These are phyloP conservation scores for Hemicentrotus pulcherrimus DNA, from an alignment of 35 echinoderm and acorn worm genomes.

Conservation along the genomic window DNA sequence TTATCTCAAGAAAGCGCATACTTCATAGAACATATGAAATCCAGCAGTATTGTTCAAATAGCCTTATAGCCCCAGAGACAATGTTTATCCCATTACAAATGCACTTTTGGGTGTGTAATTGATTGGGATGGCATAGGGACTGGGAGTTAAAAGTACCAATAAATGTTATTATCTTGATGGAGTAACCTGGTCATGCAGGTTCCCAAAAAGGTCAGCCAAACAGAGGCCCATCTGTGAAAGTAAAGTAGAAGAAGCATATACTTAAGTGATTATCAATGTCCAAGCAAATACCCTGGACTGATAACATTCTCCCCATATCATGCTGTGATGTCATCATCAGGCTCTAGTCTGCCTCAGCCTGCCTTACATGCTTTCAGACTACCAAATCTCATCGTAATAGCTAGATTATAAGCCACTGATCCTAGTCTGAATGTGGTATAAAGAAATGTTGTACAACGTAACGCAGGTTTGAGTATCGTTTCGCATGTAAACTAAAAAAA, in stretches of 20 bases:
- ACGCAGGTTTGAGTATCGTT: no score
- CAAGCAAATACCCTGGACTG: not conserved
- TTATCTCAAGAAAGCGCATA: not conserved
- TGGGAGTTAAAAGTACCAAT: not conserved
- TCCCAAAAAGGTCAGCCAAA: not conserved
- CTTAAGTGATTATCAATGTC: conserved; percentile 18
- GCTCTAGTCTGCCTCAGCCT: not conserved
- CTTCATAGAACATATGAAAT: not conserved
- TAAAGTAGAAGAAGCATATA: conserved; percentile 12
- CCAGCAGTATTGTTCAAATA: not conserved
- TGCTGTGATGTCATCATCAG: not conserved
- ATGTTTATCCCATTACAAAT: conserved; percentile 4
- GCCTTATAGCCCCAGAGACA: not conserved
- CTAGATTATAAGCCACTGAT: no score
- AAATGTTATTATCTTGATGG: conserved; percentile 13
- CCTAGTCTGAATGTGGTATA: no score
- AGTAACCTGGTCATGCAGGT: not conserved
- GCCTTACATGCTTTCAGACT: no score
- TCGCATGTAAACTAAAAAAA: no score
- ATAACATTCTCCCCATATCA: not conserved
- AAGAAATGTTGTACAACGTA: no score
- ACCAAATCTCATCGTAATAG: no score
- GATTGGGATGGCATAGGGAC: not conserved
- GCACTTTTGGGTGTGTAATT: conserved; percentile 4
- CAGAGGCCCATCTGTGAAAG: conserved; percentile 1